Evolutionary conservation across 1,140 invertebrate genomes (phyloP).

Genomic region (Macrostomum lignano): DNA sequence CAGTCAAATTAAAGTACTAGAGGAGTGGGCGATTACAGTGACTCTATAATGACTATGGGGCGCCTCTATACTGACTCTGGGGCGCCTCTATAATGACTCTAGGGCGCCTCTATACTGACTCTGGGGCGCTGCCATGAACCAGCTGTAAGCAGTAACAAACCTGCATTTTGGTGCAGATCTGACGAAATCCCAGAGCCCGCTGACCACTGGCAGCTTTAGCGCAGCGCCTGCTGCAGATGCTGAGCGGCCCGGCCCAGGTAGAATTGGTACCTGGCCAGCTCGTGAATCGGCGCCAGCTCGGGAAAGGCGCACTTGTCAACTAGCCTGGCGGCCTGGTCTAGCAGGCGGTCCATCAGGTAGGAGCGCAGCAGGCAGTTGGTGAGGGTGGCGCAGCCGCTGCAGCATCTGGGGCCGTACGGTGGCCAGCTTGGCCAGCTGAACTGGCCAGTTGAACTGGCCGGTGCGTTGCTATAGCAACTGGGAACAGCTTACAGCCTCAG

Average conservation of each 20-base stretch:
- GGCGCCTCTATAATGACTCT: too few species aligned
- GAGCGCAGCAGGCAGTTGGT: conserved; percentile 78
- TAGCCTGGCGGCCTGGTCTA: conserved; percentile 59
- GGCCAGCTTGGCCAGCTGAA: too few species aligned
- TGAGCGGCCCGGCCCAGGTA: conserved; percentile 67
- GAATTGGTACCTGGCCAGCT: conserved; percentile 84
- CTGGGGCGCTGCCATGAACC: too few species aligned
- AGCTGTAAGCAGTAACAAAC: neutral
- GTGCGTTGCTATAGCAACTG: conserved; percentile 62
- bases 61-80: too few species aligned
- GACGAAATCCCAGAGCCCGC: conserved; percentile 81
- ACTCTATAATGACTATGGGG: too few species aligned
- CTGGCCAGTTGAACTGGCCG: conserved; percentile 50
- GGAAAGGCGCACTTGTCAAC: conserved; percentile 84
- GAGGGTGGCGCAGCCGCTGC: conserved; percentile 60
- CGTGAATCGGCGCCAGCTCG: conserved; percentile 77
- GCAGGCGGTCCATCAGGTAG: conserved; percentile 75
- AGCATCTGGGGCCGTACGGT: conserved; percentile 50
- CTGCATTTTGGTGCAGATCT: conserved; percentile 7
- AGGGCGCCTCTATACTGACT: too few species aligned
- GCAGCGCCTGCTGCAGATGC: conserved; percentile 57
- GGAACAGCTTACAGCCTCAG: conserved; percentile 28
- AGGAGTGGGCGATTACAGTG: too few species aligned
- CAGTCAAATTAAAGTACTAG: too few species aligned
- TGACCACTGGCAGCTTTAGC: conserved; percentile 89